These are phyloP conservation scores for Passer montanus DNA, from an alignment of 2,113 vertebrate genomes.

Conservation along the genomic window DNA sequence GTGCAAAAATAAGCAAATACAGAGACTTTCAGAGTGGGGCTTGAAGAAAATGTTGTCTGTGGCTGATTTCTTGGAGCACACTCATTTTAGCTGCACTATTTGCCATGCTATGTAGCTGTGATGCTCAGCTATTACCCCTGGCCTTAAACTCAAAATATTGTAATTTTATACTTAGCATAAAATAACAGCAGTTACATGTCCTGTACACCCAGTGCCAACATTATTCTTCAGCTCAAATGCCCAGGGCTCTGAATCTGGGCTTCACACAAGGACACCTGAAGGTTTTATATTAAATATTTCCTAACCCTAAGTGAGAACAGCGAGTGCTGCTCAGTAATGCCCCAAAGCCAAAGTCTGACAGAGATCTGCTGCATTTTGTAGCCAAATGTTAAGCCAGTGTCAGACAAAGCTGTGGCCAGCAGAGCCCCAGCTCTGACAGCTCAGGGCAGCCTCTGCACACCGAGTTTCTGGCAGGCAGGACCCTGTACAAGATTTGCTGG, in stretches of 20 bases:
- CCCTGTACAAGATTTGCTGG: background rate
- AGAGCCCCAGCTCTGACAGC: background rate
- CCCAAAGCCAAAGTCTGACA: background rate
- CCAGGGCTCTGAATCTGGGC: background rate
- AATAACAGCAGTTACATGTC: background rate
- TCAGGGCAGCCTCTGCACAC: background rate
- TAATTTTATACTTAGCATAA: background rate
- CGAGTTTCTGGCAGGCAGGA: background rate
- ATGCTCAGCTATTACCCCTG: background rate
- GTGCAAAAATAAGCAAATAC: background rate
- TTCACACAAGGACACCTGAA: background rate
- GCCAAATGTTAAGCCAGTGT: background rate
- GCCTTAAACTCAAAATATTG: background rate
- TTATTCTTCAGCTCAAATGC: background rate
- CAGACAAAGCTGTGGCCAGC: background rate
- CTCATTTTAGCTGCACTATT: background rate
- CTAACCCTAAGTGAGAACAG: background rate
- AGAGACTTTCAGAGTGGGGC: background rate
- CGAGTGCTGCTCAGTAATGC: background rate
- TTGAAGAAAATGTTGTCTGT: background rate
- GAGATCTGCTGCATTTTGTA: background rate
- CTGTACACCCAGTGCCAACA: background rate
- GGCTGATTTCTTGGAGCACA: background rate
- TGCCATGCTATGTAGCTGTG: background rate
- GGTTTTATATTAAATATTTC: background rate